Conservation (phyloP, 2,797 vertebrate genomes). For the Malacoraja senta region DNA sequence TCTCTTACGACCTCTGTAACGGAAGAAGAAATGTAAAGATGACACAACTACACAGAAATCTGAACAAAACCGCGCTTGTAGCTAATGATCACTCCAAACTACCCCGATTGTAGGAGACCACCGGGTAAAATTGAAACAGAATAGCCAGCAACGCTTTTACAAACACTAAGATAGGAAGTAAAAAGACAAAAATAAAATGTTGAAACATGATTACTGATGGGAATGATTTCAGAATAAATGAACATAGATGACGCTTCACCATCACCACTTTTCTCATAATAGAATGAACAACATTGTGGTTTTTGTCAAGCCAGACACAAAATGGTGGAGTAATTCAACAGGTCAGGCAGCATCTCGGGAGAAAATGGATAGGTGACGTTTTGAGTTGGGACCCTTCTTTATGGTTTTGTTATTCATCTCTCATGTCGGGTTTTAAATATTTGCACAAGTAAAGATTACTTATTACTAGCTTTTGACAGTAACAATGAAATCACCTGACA, state of each 20-base stretch:
- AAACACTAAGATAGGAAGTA: no score
- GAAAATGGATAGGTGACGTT: no score
- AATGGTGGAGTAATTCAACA: no score
- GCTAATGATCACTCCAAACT: conserved; percentile 24
- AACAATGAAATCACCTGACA: no score
- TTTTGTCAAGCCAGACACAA: neutral
- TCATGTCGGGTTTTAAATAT: no score
- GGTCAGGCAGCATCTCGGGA: no score
- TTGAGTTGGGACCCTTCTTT: no score
- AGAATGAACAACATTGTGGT: neutral
- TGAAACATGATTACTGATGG: neutral
- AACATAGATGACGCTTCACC: neutral
- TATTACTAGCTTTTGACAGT: no score
- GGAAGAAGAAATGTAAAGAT: conserved; percentile 50
- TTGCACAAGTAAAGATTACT: no score
- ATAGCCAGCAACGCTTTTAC: neutral
- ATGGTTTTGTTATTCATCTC: no score
- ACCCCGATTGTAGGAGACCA: neutral
- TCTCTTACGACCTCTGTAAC: conserved; percentile 45
- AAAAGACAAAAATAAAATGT: neutral
- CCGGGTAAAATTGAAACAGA: conserved; percentile 21
- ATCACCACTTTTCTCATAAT: neutral
- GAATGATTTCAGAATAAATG: neutral
- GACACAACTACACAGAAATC: neutral
- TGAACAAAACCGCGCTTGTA: no score